Conservation (phyloP, 2,113 vertebrate species). For the Tachycineta bicolor region DNA sequence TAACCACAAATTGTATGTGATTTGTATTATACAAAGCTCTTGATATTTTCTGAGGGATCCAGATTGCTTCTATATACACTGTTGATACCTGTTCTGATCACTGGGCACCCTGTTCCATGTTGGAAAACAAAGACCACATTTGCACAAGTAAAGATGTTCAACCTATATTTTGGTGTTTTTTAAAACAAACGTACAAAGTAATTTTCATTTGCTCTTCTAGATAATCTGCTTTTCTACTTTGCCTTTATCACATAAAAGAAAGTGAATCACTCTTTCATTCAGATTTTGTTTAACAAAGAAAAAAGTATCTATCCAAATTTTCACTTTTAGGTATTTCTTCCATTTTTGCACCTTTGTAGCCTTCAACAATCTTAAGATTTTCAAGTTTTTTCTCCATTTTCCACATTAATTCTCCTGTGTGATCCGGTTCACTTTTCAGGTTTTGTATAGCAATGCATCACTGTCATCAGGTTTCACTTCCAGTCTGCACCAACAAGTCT, state of each 20-base stretch:
- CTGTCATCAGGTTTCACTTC: background rate
- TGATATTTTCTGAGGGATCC: background rate
- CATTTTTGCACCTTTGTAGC: background rate
- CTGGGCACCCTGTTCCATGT: background rate
- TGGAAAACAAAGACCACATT: background rate
- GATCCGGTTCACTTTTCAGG: background rate
- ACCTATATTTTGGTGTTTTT: background rate
- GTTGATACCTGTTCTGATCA: background rate
- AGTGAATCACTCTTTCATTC: background rate
- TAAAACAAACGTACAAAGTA: background rate
- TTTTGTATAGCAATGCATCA: background rate
- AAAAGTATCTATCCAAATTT: background rate
- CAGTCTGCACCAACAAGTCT: background rate
- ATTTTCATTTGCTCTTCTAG: background rate
- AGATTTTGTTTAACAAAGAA: background rate
- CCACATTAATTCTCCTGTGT: background rate
- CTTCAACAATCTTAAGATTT: background rate
- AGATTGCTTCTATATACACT: background rate
- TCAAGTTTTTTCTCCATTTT: background rate
- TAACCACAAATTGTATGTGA: background rate
- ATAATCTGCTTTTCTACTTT: background rate
- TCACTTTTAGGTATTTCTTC: background rate
- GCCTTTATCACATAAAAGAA: background rate
- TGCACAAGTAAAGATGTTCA: background rate
- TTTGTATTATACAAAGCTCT: background rate